phyloP scores from a whole-genome alignment of 2,888 invertebrate genomes.

The Tetragnatha montana region DNA sequence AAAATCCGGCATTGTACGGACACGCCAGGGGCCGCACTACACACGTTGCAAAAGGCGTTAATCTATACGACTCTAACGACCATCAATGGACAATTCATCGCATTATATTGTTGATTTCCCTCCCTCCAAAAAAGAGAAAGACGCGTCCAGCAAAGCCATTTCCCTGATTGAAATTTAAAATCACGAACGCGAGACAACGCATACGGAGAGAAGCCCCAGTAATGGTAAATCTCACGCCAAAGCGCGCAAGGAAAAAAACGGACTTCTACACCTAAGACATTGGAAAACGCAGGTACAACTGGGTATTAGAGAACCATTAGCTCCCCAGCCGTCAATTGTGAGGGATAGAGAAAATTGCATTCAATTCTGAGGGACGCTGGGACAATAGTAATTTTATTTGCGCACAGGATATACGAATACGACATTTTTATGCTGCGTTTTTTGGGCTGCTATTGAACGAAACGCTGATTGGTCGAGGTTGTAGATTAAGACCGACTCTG shows the following conservation, averaged over 20 bases:
- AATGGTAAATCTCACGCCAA: constrained; percentile 43
- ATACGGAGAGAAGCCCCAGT: neutral
- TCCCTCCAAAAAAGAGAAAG: neutral
- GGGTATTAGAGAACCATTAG: constrained; percentile 38
- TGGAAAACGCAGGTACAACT: constrained; percentile 16
- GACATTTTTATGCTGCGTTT: constrained; percentile 11
- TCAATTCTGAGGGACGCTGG: constrained; percentile 1
- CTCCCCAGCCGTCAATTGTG: neutral
- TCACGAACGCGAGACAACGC: constrained; percentile 8
- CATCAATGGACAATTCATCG: constrained; percentile 18
- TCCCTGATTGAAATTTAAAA: constrained; percentile 53
- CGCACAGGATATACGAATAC: neutral
- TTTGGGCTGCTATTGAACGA: constrained; percentile 18
- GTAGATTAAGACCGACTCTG: neutral
- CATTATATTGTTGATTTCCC: constrained; percentile 32
- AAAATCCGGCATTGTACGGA: neutral
- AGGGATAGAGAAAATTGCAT: constrained; percentile 24
- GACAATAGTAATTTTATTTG: constrained; percentile 41
- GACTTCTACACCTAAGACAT: constrained; percentile 34
- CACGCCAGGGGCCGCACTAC: neutral
- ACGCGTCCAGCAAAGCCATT: constrained; percentile 27
- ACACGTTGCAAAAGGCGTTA: constrained; percentile 15
- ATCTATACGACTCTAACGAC: constrained; percentile 23
- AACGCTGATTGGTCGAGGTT: neutral
- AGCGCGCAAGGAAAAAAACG: constrained; percentile 23